Conservation (phyloP, 1,140 invertebrate species). For the Fopius arisanus region DNA sequence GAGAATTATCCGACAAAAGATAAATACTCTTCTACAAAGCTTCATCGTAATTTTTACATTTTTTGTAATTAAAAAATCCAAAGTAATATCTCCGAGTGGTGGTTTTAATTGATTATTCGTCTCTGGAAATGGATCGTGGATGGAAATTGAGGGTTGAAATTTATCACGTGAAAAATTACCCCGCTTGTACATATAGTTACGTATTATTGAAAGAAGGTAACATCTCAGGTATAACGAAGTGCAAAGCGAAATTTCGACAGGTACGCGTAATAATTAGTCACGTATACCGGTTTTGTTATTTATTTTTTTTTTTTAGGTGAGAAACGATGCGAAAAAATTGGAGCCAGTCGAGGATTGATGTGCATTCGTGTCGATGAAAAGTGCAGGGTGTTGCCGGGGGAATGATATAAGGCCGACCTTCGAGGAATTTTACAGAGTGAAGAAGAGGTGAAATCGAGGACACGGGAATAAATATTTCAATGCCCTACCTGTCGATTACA, state of each 20-base stretch:
- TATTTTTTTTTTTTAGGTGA: neutral
- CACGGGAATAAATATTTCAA: neutral
- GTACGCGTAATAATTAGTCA: conserved; percentile 1
- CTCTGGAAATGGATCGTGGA: no score
- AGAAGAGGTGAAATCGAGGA: conserved; percentile 4
- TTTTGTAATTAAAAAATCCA: no score
- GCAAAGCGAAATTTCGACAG: neutral
- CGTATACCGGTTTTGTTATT: neutral
- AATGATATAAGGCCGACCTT: neutral
- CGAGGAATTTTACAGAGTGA: neutral
- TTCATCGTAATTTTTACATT: no score
- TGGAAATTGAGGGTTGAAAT: no score
- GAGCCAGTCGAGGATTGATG: neutral
- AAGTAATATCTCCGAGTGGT: no score
- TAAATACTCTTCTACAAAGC: no score
- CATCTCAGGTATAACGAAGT: neutral
- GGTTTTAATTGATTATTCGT: no score
- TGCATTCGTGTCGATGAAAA: conserved; percentile 1
- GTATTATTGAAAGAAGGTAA: neutral
- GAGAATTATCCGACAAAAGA: no score
- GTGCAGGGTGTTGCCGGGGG: neutral
- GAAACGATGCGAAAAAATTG: neutral
- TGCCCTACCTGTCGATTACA: neutral
- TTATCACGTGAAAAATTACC: no score
- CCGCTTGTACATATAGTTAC: no score